Evolutionary conservation across 2,113 vertebrate genomes (phyloP), one percentile per base, ranked within the genome.

Genomic region (Alectura lathami): DNA sequence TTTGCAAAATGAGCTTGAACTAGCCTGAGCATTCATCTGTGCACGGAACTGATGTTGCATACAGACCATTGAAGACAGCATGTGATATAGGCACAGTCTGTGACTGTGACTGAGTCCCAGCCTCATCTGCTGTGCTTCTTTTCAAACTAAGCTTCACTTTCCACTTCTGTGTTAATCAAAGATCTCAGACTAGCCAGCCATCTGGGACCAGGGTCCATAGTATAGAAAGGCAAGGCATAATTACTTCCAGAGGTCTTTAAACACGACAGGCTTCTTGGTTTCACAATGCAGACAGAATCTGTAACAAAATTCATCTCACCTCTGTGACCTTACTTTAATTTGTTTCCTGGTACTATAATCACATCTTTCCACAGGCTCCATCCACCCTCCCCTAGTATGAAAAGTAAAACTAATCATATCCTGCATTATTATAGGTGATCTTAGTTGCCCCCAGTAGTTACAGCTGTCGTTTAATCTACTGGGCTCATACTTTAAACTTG

Each of bases 181-280:
- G 56, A 79, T 89, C 56, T 75, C 70, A 63, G 43, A 48, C 43
- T 48, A 93, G 68, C 21, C 69, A 87, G 26, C 67, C 83, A 82
- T 29, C 40, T 66, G 79, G 45, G 47, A 36, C 51, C 72, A 87
- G 64, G 50, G 67, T 78, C 72, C 72, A 75, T 81, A 81, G 43
- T 11, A 48, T 8, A 53, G 85, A 74, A 89, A 88, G 45, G 13
- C 70, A 76, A 26, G 47, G 78, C 47, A 27, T 85, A 88, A 91
- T 80, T 79, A 30, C 42, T 94, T 91, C 79, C 85, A 93, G 74
- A 88, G 57, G 13, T 69, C 79, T 88, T 76, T 90, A 91, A 26
- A 89, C 23, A 27, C 47, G 66, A 51, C 80, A 69, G 59, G 56
- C 64, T 96, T 91, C 81, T 83, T 85, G 36, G 64, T 87, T 86